Conservation (phyloP, 2,113 vertebrate species). For the Ciconia boyciana region DNA sequence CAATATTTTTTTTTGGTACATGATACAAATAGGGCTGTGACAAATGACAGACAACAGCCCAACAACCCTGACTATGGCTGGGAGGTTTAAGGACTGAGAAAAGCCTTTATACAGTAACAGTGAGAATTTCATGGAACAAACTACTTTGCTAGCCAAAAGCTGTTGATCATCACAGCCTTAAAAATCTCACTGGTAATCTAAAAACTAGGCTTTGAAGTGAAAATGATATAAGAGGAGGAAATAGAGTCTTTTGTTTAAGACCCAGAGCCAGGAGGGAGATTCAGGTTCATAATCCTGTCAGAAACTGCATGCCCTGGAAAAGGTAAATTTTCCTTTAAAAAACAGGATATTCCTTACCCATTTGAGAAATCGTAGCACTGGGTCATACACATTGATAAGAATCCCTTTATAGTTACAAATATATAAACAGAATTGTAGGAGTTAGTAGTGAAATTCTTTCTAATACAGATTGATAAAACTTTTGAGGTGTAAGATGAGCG, state of each 20-base stretch:
- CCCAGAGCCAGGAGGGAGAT: background rate
- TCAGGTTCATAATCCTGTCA: background rate
- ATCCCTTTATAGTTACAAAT: background rate
- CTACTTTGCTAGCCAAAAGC: background rate
- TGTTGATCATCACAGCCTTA: background rate
- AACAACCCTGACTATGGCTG: background rate
- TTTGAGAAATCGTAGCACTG: background rate
- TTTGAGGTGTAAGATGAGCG: background rate
- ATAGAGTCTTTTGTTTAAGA: background rate
- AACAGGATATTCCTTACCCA: background rate
- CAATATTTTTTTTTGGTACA: background rate
- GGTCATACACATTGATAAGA: background rate
- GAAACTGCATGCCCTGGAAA: background rate
- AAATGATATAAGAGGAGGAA: background rate
- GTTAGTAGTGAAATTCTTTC: background rate
- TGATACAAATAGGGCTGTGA: background rate
- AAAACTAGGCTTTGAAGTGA: conserved; percentile 26
- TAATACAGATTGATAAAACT: background rate
- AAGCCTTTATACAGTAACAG: background rate
- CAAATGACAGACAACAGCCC: background rate
- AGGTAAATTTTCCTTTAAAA: background rate
- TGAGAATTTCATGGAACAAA: background rate
- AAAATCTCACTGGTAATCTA: background rate
- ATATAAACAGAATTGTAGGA: background rate
- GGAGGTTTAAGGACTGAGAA: background rate